Evolutionary conservation across 2,797 vertebrate species (phyloP).

Genomic region (Coccyzus lansbergi): DNA sequence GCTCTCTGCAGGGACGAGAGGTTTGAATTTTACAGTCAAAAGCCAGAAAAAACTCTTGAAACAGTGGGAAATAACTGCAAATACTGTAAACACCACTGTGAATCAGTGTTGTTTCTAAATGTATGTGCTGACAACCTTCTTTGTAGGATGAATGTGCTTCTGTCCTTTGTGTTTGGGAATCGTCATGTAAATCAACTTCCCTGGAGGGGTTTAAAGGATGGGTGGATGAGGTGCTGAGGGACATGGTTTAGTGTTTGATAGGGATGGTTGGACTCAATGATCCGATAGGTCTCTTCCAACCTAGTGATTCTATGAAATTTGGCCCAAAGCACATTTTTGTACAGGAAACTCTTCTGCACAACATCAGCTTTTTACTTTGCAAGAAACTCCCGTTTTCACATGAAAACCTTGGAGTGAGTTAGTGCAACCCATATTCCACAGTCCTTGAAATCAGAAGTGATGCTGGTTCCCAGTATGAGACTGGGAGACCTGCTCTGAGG

Average conservation of each 20-base stretch:
- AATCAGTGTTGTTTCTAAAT: not conserved
- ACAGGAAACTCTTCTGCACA: not conserved
- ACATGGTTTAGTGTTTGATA: too few relatives aligned
- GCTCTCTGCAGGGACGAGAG: not conserved
- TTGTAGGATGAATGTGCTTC: not conserved
- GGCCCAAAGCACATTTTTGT: not conserved
- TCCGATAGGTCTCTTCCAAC: too few relatives aligned
- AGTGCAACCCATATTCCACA: not conserved
- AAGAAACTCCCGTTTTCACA: not conserved
- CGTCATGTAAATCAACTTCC: not conserved
- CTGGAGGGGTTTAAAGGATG: too few relatives aligned
- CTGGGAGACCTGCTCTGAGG: not conserved
- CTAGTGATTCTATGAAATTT: too few relatives aligned
- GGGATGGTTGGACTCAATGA: too few relatives aligned
- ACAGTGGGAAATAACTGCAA: not conserved
- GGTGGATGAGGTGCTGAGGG: too few relatives aligned
- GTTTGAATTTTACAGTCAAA: not conserved
- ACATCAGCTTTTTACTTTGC: not conserved
- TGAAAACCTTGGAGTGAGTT: not conserved
- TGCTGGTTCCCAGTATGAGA: not conserved
- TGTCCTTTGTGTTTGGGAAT: not conserved
- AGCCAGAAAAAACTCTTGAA: not conserved
- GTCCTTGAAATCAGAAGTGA: not conserved
- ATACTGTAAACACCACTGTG: too few relatives aligned
- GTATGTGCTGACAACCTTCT: accelerated